Evolutionary conservation across 2,113 vertebrate genomes (phyloP).

Genomic region (Chiloscyllium plagiosum): DNA sequence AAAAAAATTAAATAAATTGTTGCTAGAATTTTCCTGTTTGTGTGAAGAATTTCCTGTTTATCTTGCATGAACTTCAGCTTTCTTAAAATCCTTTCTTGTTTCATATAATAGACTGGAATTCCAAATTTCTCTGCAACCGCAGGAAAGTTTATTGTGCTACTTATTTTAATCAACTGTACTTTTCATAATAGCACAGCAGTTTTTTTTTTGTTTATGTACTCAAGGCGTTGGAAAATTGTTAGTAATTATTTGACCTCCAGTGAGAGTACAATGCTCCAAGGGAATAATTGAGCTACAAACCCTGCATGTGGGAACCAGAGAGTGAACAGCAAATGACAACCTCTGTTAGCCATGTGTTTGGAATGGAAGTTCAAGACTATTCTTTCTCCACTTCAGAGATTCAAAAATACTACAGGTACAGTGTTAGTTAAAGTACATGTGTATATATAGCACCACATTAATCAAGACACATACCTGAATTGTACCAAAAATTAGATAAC

Average conservation of each 20-base stretch:
- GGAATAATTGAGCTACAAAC: constrained; percentile 1
- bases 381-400: neutral
- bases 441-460: neutral
- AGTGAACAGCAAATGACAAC: neutral
- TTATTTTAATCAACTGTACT: constrained; percentile 18
- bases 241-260: constrained; percentile 29
- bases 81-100: neutral
- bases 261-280: neutral
- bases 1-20: neutral
- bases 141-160: constrained; percentile 17
- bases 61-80: neutral
- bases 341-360: neutral
- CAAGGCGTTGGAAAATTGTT: constrained; percentile 10
- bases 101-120: neutral
- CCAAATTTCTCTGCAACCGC: neutral
- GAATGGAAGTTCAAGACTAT: neutral
- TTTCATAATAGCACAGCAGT: constrained; percentile 17
- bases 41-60: constrained; percentile 2
- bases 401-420: neutral
- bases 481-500: too few species aligned
- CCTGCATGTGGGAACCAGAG: constrained; percentile 3
- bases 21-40: neutral
- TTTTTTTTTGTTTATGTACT: neutral
- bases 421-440: neutral
- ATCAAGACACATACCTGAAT: neutral